Percentiles rank a stretch among this genome's conserved stretches.
Evolutionary conservation across 2,113 vertebrate genomes (phyloP).

Genomic region (Myodes glareolus): DNA sequence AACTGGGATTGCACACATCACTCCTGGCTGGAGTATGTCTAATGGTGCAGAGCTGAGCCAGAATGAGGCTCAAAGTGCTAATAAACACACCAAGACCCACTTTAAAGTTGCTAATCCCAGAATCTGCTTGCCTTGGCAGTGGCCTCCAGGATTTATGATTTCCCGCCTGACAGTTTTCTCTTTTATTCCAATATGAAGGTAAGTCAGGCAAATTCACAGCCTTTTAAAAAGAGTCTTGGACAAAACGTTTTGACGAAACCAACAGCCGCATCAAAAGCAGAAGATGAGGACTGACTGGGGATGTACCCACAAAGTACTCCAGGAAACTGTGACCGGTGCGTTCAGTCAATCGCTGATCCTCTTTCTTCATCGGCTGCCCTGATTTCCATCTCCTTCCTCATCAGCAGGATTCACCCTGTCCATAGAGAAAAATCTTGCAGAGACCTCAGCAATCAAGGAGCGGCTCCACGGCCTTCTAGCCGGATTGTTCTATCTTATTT

Average conservation of each 20-base stretch:
- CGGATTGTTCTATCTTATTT: constrained; percentile 45
- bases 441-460: constrained; percentile 61
- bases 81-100: constrained; percentile 32
- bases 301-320: constrained; percentile 39
- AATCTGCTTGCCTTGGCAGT: constrained; percentile 70
- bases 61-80: background rate
- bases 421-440: constrained; percentile 65
- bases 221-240: constrained; percentile 73
- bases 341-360: constrained; percentile 46
- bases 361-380: constrained; percentile 30
- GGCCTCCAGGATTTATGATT: constrained; percentile 71
- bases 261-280: constrained; percentile 61
- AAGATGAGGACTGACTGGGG: constrained; percentile 35
- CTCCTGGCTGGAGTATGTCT: background rate
- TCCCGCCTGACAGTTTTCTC: constrained; percentile 74
- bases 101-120: constrained; percentile 55
- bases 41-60: constrained; percentile 22
- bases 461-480: constrained; percentile 55
- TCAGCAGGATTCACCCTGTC: constrained; percentile 55
- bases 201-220: constrained; percentile 69
- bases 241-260: constrained; percentile 68
- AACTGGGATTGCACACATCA: too few relatives aligned
- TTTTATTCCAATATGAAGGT: constrained; percentile 67
- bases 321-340: constrained; percentile 49
- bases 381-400: constrained; percentile 47